Evolutionary conservation across 2,113 vertebrate species (phyloP).

Genomic region (Nasalis larvatus): DNA sequence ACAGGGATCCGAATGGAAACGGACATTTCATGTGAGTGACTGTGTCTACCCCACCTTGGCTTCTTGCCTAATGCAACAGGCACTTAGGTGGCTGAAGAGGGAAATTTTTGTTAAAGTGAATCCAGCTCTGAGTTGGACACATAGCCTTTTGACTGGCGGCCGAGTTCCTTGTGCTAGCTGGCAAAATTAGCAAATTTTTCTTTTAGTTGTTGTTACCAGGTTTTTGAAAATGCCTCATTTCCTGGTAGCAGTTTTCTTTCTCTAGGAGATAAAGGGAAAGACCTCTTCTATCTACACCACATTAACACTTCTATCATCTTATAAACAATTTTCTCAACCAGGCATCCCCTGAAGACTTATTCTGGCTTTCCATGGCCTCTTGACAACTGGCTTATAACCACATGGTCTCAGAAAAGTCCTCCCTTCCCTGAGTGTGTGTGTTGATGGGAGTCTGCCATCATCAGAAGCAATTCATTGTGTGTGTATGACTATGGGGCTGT

Average conservation of each 20-base stretch:
- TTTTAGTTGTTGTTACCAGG: conserved; percentile 58
- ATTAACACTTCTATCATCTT: conserved; percentile 4
- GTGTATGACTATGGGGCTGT: not conserved
- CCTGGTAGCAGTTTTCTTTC: conserved; percentile 73
- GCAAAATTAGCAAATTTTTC: conserved; percentile 64
- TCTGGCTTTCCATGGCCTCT: conserved; percentile 33
- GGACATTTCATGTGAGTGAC: conserved; percentile 1
- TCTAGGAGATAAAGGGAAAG: conserved; percentile 63
- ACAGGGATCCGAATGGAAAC: conserved; percentile 48
- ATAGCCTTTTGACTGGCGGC: conserved; percentile 62
- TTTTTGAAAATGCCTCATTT: conserved; percentile 69
- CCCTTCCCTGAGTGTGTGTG: not conserved
- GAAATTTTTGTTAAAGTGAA: conserved; percentile 69
- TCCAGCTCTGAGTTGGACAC: conserved; percentile 67
- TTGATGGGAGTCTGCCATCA: conserved; percentile 52
- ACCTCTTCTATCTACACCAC: conserved; percentile 3
- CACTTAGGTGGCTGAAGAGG: conserved; percentile 58
- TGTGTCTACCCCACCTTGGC: conserved; percentile 46
- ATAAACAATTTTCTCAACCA: conserved; percentile 38
- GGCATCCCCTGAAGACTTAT: conserved; percentile 36
- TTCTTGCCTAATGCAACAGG: conserved; percentile 45
- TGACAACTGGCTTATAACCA: conserved; percentile 65
- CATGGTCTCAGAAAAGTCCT: conserved; percentile 29
- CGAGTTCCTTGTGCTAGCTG: conserved; percentile 64
- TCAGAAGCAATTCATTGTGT: not conserved